phyloP scores from a whole-genome alignment of 2,888 invertebrate species.

The Hydrotaea diabolus region DNA sequence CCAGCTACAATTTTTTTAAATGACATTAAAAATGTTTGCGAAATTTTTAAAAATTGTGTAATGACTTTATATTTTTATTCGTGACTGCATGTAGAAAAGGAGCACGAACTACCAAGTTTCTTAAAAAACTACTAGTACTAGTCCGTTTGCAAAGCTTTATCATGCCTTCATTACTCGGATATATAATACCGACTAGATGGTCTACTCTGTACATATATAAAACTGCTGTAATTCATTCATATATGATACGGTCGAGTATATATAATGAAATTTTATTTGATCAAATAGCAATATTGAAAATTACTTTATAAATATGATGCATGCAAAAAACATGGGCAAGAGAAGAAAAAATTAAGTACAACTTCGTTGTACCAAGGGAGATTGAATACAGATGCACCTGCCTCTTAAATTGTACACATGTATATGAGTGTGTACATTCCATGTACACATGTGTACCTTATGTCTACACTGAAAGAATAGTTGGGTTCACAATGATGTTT shows the following conservation, averaged over 20 bases:
- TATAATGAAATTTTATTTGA: not conserved
- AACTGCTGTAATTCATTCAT: not conserved
- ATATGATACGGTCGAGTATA: not conserved
- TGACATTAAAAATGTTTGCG: no score
- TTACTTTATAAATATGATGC: slow-evolving; percentile 42
- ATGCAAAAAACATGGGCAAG: not conserved
- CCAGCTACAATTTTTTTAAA: no score
- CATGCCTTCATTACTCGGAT: no score
- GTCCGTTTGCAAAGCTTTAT: no score
- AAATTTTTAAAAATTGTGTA: no score
- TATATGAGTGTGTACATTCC: not conserved
- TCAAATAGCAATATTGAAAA: slow-evolving; percentile 47
- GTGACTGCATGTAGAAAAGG: no score
- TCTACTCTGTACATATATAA: no score
- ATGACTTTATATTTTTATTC: no score
- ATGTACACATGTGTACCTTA: not conserved
- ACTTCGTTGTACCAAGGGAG: not conserved
- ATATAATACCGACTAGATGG: no score
- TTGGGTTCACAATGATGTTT: no score
- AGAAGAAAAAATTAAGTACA: not conserved
- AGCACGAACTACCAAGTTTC: no score
- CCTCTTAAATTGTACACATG: not conserved
- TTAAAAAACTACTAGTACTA: no score
- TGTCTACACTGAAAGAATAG: not conserved
- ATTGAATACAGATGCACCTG: slow-evolving; percentile 10